A percentile compares a stretch with the other conserved stretches of the same genome.
phyloP scores from a whole-genome alignment of 2,888 invertebrate species.

The Melinopterus prodromus region DNA sequence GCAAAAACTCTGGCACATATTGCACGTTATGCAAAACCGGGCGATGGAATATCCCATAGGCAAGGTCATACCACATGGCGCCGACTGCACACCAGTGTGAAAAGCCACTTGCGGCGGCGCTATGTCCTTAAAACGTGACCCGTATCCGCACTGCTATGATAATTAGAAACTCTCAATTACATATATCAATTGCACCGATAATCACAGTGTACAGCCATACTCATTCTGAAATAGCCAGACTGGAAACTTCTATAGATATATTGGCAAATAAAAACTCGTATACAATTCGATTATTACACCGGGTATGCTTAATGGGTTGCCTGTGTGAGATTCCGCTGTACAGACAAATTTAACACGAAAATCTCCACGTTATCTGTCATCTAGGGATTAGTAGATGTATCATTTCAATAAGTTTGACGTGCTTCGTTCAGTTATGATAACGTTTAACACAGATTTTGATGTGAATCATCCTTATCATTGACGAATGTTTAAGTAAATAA shows the following conservation, averaged over 20 bases:
- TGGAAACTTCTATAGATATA: background rate
- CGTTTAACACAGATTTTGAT: too few relatives aligned
- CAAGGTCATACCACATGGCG: background rate
- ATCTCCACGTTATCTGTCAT: too few relatives aligned
- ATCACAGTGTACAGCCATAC: background rate
- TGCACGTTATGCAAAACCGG: background rate
- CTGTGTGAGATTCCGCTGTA: too few relatives aligned
- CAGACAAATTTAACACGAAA: too few relatives aligned
- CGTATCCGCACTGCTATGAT: background rate
- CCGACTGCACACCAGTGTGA: background rate
- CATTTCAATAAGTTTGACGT: background rate
- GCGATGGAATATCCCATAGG: background rate
- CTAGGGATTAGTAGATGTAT: background rate
- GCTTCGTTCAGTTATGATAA: too few relatives aligned
- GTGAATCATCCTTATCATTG: background rate
- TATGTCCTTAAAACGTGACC: background rate
- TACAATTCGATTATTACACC: too few relatives aligned
- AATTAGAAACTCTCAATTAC: background rate
- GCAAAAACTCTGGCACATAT: background rate
- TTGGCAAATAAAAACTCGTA: too few relatives aligned
- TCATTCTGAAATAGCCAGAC: background rate
- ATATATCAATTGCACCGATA: background rate
- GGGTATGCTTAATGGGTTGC: too few relatives aligned
- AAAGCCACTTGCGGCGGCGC: background rate
- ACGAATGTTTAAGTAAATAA: background rate